Evolutionary conservation across 2,797 vertebrate species (phyloP).

Genomic region (Falco peregrinus): DNA sequence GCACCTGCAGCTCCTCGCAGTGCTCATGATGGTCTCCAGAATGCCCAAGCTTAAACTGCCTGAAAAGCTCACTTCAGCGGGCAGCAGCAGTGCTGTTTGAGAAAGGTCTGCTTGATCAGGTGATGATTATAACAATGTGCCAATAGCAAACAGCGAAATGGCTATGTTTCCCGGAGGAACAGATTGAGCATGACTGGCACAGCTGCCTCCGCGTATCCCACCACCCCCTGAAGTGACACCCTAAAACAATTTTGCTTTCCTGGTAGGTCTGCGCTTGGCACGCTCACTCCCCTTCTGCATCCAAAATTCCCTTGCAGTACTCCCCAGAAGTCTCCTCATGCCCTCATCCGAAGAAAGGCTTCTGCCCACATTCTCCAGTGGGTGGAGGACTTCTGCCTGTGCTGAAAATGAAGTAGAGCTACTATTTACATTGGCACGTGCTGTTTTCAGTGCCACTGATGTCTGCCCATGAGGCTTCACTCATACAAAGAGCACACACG

Average conservation of each 20-base stretch:
- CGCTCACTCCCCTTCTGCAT: not conserved
- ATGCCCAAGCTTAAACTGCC: not conserved
- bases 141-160: not conserved
- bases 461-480: not conserved
- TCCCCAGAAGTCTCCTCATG: not conserved
- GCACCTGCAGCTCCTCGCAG: not conserved
- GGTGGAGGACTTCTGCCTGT: not conserved
- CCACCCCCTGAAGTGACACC: not conserved
- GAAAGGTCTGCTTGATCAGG: not conserved
- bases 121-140: not conserved
- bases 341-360: not conserved
- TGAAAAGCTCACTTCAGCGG: not conserved
- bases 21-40: not conserved
- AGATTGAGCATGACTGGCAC: accelerated
- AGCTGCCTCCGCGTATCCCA: not conserved
- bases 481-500: not conserved
- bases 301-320: not conserved
- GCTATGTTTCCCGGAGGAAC: not conserved
- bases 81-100: not conserved
- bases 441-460: not conserved
- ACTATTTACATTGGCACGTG: not conserved
- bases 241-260: not conserved
- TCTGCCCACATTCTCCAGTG: not conserved
- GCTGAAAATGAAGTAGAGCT: not conserved
- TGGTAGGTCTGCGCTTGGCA: not conserved